Conservation (phyloP, 2,797 vertebrate species). For the Taenioides sp. region DNA sequence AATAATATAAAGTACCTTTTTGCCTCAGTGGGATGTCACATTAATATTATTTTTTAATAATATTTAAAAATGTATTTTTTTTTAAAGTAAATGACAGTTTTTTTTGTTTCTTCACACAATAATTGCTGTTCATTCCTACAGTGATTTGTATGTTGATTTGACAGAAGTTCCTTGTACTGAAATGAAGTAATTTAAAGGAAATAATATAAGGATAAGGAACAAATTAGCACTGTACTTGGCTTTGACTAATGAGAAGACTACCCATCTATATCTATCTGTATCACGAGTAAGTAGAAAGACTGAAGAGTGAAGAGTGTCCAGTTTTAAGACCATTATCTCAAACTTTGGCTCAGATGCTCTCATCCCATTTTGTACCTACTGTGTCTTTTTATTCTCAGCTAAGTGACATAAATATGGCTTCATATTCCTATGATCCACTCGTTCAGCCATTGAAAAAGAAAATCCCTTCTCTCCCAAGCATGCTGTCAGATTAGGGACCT, state of each 20-base stretch:
- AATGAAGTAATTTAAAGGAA: neutral
- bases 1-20: neutral
- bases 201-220: neutral
- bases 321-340: neutral
- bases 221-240: no score
- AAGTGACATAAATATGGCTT: conserved; percentile 55
- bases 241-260: neutral
- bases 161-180: neutral
- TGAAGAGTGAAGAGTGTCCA: neutral
- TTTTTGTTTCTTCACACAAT: no score
- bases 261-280: neutral
- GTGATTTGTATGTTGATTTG: neutral
- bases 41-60: no score
- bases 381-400: conserved; percentile 40
- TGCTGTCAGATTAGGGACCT: conserved; percentile 64
- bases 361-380: conserved; percentile 11
- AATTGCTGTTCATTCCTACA: no score
- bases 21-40: no score
- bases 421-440: conserved; percentile 56
- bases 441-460: conserved; percentile 55
- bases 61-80: no score
- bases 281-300: neutral
- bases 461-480: conserved; percentile 55
- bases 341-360: conserved; percentile 3
- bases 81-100: no score